Evolutionary conservation across 1,140 invertebrate genomes (phyloP), one percentile per base, ranked within the genome.

Genomic region (Lordiphosa stackelbergi): DNA sequence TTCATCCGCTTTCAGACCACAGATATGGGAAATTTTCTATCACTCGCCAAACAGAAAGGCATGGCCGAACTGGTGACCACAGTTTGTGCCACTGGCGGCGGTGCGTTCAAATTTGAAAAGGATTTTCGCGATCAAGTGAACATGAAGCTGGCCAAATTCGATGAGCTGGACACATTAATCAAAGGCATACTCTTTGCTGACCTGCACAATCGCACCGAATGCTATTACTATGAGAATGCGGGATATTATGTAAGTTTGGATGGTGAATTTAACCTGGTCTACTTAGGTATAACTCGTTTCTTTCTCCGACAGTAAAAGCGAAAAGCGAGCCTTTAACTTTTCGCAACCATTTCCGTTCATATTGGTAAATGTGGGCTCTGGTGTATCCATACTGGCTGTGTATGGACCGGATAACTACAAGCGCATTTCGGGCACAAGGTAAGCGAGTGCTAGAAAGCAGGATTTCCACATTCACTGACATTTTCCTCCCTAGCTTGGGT

Each of bases 51-150:
- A 83, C 94, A 94, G 7, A 99, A 99, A 90, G 97, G 97, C 5
- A 97, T 98, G 92, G 96, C 97, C 0, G 94, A 94, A 72, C 89
- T 99, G 42, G 94, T 98, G 9, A 96, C 95, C 55, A 98, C 96
- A 0, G 96, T 99, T 54, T 99, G 97, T 90, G 98, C 98, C 1
- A 99, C 98, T 6, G 98, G 98, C 40, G 98, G 98, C 5, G 98
- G 98, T 12, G 98, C 98, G 2, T 98, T 94, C 85, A 99, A 99
- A 89, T 99, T 99, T 89, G 98, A 99, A 88, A 91, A 95, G 56
- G 94, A 97, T 87, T 98, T 99, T 87, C 93, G 93, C 85, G 91
- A 93, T 89, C 94, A 97, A 89, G 94, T 99, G 13, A 97, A 97
- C 85, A 93, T 99, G 91, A 93, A 92, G 60, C 90, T 99, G 42